Conservation (phyloP, 2,797 vertebrate species). For the Steatocranus sp. region DNA sequence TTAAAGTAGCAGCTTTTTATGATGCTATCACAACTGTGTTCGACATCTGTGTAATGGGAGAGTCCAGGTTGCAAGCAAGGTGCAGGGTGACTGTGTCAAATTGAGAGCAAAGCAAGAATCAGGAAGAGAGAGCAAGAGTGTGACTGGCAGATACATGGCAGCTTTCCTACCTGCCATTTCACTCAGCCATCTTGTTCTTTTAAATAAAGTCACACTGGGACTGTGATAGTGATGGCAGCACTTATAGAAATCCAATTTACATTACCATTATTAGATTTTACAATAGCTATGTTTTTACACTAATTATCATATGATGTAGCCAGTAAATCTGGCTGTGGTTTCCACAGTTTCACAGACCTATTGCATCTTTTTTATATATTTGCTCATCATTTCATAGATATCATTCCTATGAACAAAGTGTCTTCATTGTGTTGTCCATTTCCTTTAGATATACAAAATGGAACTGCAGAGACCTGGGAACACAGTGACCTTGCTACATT, state of each 20-base stretch:
- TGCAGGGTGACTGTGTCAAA: slow-evolving; percentile 47
- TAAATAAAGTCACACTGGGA: slow-evolving; percentile 16
- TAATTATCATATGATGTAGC: slow-evolving; percentile 16
- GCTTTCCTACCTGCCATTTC: slow-evolving; percentile 34
- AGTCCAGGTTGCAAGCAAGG: slow-evolving; percentile 48
- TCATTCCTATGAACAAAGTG: background rate
- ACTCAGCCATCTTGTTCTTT: slow-evolving; percentile 25
- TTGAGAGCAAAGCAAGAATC: slow-evolving; percentile 20
- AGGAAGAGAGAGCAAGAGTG: background rate
- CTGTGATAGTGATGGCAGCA: background rate
- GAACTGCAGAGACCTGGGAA: background rate
- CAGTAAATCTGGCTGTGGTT: background rate
- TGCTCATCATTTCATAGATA: background rate
- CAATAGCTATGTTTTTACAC: background rate
- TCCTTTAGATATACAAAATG: background rate
- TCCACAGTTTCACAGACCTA: background rate
- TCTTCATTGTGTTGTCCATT: background rate
- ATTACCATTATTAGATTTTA: slow-evolving; percentile 23
- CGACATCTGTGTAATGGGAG: slow-evolving; percentile 72
- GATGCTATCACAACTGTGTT: slow-evolving; percentile 65
- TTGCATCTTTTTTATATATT: background rate
- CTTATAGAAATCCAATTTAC: background rate
- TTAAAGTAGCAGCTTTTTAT: slow-evolving; percentile 51
- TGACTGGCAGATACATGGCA: slow-evolving; percentile 65
- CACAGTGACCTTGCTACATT: background rate